These are phyloP conservation scores for Lytechinus variegatus DNA, from an alignment of 35 echinoderm and acorn worm genomes.

Conservation along the genomic window DNA sequence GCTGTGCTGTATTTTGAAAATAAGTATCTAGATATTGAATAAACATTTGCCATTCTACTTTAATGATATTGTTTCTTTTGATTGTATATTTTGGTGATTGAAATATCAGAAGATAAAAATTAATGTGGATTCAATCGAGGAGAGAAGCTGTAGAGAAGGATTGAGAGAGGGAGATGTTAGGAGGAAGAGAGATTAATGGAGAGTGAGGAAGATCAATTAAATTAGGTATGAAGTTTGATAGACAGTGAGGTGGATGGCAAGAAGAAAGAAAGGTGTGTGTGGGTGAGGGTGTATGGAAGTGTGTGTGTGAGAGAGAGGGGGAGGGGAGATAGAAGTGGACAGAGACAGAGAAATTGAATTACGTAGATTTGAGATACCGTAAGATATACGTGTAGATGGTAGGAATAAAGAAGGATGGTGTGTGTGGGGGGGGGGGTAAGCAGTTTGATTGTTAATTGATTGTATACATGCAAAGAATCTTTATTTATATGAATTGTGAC, in stretches of 20 bases:
- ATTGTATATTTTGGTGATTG: neutral
- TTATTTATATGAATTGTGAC: too few relatives aligned
- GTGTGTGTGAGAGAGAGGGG: neutral
- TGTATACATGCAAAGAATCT: too few relatives aligned
- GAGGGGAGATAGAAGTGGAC: neutral
- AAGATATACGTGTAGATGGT: too few relatives aligned
- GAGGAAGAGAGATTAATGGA: neutral
- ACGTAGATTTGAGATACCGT: too few relatives aligned
- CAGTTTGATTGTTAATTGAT: too few relatives aligned
- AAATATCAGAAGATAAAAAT: too few relatives aligned
- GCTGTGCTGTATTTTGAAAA: slow-evolving; percentile 11
- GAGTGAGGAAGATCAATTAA: neutral
- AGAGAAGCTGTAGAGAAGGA: neutral
- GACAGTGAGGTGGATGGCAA: too few relatives aligned
- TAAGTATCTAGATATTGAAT: slow-evolving; percentile 13
- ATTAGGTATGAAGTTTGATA: neutral
- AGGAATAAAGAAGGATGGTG: too few relatives aligned
- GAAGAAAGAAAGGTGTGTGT: neutral
- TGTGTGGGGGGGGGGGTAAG: too few relatives aligned
- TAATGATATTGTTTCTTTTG: neutral
- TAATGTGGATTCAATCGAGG: neutral
- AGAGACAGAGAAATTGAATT: too few relatives aligned
- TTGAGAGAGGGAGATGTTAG: neutral
- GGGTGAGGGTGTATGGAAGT: too few relatives aligned
- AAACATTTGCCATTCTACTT: slow-evolving; percentile 15